Evolutionary conservation across 2,113 vertebrate species (phyloP).

Genomic region (Zosterops lateralis): DNA sequence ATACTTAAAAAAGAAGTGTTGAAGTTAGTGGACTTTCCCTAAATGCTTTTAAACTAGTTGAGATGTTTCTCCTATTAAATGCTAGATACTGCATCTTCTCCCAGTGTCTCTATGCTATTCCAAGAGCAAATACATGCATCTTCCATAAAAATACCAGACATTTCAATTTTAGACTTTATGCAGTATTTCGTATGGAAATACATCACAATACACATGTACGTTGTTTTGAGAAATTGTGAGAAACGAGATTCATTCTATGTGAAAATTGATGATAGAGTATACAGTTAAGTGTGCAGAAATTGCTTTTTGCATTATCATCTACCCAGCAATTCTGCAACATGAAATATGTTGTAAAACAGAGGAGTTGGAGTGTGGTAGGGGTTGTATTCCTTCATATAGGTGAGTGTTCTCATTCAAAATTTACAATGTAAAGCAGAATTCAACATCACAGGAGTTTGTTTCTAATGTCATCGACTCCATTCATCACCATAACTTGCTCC

Average conservation of each 20-base stretch:
- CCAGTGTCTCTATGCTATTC: neutral
- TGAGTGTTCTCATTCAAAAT: neutral
- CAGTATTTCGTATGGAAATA: neutral
- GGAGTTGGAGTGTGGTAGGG: neutral
- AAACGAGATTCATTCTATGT: neutral
- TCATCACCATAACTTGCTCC: neutral
- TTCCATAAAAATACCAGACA: neutral
- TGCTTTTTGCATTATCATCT: neutral
- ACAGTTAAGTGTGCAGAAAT: neutral
- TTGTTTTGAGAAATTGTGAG: neutral
- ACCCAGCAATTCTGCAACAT: neutral
- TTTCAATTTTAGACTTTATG: neutral
- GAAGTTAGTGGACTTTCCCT: neutral
- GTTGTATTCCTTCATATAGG: neutral
- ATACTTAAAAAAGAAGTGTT: neutral
- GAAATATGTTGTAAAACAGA: neutral
- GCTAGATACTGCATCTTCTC: neutral
- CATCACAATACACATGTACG: neutral
- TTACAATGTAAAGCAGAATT: neutral
- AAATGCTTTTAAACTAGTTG: neutral
- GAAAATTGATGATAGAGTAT: neutral
- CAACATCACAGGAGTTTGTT: neutral
- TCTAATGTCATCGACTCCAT: neutral
- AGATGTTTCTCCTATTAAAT: neutral
- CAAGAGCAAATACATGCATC: neutral